Evolutionary conservation across 1,140 invertebrate genomes (phyloP).

Genomic region (Battus philenor): DNA sequence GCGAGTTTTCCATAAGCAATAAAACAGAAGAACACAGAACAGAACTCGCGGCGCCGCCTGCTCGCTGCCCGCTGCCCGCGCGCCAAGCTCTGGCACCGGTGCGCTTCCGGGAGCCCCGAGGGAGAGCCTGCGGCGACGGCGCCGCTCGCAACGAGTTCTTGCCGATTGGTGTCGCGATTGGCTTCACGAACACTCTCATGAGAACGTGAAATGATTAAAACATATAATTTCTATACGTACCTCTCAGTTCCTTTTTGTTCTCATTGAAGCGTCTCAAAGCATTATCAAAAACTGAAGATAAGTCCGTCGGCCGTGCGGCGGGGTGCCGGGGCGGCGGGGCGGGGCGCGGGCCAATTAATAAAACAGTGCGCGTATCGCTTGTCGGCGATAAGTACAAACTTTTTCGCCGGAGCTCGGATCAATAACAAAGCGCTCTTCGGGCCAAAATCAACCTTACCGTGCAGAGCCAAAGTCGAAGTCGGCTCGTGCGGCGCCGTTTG

Average conservation of each 20-base stretch:
- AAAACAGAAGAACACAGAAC: too few relatives aligned
- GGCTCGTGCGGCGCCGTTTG: slow-evolving; percentile 10
- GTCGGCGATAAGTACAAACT: slow-evolving; percentile 45
- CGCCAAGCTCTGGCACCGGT: too few relatives aligned
- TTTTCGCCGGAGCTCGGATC: slow-evolving; percentile 49
- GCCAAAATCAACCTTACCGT: slow-evolving; percentile 16
- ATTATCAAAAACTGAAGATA: slow-evolving; percentile 11
- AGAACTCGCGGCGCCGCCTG: too few relatives aligned
- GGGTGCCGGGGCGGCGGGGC: slow-evolving; percentile 15
- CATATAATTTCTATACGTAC: too few relatives aligned
- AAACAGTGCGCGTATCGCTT: slow-evolving; percentile 44
- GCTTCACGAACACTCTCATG: too few relatives aligned
- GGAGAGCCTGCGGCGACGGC: too few relatives aligned
- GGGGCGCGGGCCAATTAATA: slow-evolving; percentile 37
- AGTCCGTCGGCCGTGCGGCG: neutral
- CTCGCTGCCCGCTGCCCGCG: too few relatives aligned
- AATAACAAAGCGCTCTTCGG: slow-evolving; percentile 28
- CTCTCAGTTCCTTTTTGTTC: slow-evolving; percentile 7
- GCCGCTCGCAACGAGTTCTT: too few relatives aligned
- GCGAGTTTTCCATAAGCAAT: too few relatives aligned
- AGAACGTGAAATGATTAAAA: too few relatives aligned
- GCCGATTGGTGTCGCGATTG: too few relatives aligned
- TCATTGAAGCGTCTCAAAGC: slow-evolving; percentile 4
- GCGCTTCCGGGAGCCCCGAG: too few relatives aligned
- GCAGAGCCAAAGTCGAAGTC: slow-evolving; percentile 19